These are phyloP conservation scores for Epinephelus cyanopodus DNA, from an alignment of 2,113 vertebrate genomes.

Conservation along the genomic window DNA sequence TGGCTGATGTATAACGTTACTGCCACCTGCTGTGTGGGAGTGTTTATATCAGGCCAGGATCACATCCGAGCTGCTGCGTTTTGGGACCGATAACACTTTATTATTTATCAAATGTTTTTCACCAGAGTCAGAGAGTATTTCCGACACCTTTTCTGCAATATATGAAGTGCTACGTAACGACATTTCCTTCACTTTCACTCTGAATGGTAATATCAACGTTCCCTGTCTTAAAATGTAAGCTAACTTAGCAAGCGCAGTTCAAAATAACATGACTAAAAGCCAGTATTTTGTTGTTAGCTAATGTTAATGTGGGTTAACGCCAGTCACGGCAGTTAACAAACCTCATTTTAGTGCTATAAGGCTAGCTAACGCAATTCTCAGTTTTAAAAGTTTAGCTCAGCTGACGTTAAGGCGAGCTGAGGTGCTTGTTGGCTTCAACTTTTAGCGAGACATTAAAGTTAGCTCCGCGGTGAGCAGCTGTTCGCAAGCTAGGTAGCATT, in stretches of 20 bases:
- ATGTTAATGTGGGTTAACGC: not conserved
- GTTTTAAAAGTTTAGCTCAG: not conserved
- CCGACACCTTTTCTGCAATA: not conserved
- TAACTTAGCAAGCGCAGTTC: conserved; percentile 49
- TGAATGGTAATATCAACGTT: conserved; percentile 42
- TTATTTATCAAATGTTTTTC: conserved; percentile 37
- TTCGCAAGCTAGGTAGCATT: conserved; percentile 38
- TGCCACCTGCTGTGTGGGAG: conserved; percentile 51
- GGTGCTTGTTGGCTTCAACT: conserved; percentile 35
- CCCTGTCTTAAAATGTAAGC: conserved; percentile 23
- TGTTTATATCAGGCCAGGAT: conserved; percentile 16
- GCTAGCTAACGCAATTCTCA: not conserved
- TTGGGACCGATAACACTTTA: conserved; percentile 1
- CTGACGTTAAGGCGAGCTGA: not conserved
- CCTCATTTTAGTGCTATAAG: not conserved
- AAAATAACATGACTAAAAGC: conserved; percentile 29
- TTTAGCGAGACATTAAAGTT: conserved; percentile 47
- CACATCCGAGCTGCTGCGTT: conserved; percentile 6
- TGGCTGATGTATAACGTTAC: too few species aligned
- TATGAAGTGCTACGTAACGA: not conserved
- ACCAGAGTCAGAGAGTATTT: not conserved
- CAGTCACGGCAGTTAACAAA: not conserved
- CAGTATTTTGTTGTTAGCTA: conserved; percentile 3
- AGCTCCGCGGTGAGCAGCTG: conserved; percentile 7
- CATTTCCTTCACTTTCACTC: not conserved